Conservation (phyloP, 2,797 vertebrate genomes). For the Phataginus tricuspis region DNA sequence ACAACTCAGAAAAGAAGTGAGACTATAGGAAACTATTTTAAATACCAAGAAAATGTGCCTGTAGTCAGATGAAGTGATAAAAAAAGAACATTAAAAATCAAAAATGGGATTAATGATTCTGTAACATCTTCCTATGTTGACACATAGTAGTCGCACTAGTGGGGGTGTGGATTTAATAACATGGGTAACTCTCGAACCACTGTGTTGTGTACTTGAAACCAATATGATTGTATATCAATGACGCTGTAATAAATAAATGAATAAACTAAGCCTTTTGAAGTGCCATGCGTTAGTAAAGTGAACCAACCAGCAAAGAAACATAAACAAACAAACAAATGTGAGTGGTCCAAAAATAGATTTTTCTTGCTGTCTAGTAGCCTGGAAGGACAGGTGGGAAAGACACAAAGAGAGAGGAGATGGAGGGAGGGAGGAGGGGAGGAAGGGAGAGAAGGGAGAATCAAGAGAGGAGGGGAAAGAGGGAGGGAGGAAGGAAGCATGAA, state of each 20-base stretch:
- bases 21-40: conserved; percentile 9
- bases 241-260: too few relatives aligned
- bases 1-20: neutral
- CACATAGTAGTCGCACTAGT: too few relatives aligned
- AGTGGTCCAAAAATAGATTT: conserved; percentile 50
- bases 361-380: neutral
- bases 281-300: neutral
- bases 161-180: too few relatives aligned
- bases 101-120: neutral
- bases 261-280: neutral
- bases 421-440: neutral
- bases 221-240: too few relatives aligned
- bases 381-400: neutral
- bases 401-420: too few relatives aligned
- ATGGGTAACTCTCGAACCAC: too few relatives aligned
- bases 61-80: conserved; percentile 20
- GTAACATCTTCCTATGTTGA: too few relatives aligned
- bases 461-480: too few relatives aligned
- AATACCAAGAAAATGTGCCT: conserved; percentile 54
- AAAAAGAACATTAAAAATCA: neutral
- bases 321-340: conserved; percentile 32
- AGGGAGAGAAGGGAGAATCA: fast-evolving
- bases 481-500: neutral
- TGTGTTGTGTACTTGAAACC: too few relatives aligned
- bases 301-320: neutral